Conservation (phyloP, 2,113 vertebrate species). For the Recurvirostra avosetta region DNA sequence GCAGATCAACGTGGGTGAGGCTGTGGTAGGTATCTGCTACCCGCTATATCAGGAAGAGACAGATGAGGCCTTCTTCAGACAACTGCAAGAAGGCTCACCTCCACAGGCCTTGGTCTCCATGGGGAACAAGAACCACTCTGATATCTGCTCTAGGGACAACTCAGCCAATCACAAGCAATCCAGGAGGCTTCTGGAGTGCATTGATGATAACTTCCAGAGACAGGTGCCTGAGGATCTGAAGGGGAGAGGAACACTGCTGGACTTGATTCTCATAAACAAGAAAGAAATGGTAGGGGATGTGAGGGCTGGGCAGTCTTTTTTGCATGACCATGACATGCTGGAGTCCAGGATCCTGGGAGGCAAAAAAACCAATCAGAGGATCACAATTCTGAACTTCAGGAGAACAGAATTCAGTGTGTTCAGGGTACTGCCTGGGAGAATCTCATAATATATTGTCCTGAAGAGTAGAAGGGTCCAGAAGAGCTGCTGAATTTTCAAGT, state of each 20-base stretch:
- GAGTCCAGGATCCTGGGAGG: neutral
- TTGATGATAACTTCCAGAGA: neutral
- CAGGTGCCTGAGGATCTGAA: neutral
- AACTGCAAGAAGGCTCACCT: neutral
- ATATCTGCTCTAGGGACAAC: neutral
- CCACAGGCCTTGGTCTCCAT: neutral
- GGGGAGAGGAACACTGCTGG: neutral
- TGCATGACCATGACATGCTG: neutral
- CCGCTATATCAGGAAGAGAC: neutral
- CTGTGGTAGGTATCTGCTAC: neutral
- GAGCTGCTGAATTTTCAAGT: neutral
- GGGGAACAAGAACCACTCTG: neutral
- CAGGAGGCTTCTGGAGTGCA: neutral
- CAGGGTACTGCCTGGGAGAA: neutral
- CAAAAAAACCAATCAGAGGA: rapidly evolving
- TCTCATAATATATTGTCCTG: neutral
- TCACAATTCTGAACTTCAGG: neutral
- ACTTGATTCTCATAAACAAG: neutral
- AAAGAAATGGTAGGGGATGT: neutral
- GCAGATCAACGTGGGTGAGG: neutral
- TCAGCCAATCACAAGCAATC: neutral
- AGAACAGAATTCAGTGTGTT: neutral
- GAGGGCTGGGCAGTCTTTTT: neutral
- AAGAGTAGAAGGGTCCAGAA: neutral
- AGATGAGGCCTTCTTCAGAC: neutral